Base-by-base conservation (phyloP, 2,797 vertebrate species). In the Sebastes vulpes region DNA sequence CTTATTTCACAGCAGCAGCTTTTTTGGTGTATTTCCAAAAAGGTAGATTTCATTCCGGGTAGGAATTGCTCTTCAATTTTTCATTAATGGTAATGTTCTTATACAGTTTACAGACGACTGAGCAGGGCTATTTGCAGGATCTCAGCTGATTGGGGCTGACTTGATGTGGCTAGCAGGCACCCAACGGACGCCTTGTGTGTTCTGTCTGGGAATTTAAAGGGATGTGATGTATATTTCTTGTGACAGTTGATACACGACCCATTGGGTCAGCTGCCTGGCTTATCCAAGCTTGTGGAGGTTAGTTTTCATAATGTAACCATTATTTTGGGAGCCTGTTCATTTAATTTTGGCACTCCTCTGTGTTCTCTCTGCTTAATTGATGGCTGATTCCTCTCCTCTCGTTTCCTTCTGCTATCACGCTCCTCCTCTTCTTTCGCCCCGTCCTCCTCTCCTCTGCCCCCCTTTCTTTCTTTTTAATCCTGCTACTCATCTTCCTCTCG, bases 401-500 rank as follows among this genome's bases (percentile, higher is more conserved):
- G 6, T 48, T 18, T 48, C 12, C 4, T 52, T 4, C 8, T 35
- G 5, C 23, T 0, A 56, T 58, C 26, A 0, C 3, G 3, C 53
- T 23, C 26, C 11, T 31, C 9, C 56, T 60, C 16, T 28, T 16
- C 42, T 32, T 28, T 26, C 23, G 3, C 10, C 23, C 53, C 4
- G 14, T 56, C 63, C 32, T 53, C 26, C 29, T 35, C 26, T n/a
- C 28, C 18, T 53, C 28, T 9, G 3, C 3, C n/a, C 16, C 25
- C 5, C 38, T 18, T 21, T 9, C 23, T 21, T 52, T 29, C 20
- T n/a, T 69, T 35, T 38, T 52, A 57, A 65, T 42, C 23, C 10
- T 2, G 20, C 50, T 52, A n/a, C 35, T 71, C 72, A 16, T 79
- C 66, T n/a, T 77, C n/a, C 53, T 61, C 42, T 59, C 61, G 5